A percentile compares a stretch with the other conserved stretches of the same genome.
Evolutionary conservation across 2,797 vertebrate genomes (phyloP).

Genomic region (Nannoperca australis): DNA sequence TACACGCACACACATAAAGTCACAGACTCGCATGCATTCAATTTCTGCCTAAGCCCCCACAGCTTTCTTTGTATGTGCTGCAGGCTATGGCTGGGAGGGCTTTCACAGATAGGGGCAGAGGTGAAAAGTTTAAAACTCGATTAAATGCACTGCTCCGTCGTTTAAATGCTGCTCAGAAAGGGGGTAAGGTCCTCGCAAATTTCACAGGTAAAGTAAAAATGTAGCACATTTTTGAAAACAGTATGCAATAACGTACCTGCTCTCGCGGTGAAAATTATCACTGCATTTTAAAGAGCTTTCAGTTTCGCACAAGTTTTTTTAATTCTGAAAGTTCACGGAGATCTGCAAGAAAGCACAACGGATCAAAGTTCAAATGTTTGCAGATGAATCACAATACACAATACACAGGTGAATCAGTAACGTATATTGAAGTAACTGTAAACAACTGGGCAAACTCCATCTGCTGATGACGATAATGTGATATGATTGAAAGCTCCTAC

Average conservation of each 20-base stretch:
- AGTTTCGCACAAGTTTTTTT: not conserved
- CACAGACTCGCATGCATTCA: conserved; percentile 36
- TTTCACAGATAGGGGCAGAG: conserved; percentile 30
- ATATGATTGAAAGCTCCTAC: no score
- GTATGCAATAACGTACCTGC: not conserved
- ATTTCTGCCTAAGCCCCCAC: conserved; percentile 21
- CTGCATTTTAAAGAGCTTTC: conserved; percentile 10
- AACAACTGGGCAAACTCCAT: no score
- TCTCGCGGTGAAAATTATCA: not conserved
- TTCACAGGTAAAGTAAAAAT: conserved; percentile 38
- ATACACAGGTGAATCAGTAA: no score
- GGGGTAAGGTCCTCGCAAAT: not conserved
- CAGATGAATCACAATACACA: not conserved
- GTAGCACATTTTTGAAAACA: conserved; percentile 7
- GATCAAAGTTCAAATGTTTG: conserved; percentile 21
- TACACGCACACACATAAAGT: not conserved
- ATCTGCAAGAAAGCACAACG: not conserved
- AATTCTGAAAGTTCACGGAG: conserved; percentile 9
- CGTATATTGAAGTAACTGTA: no score
- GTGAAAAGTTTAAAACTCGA: conserved; percentile 43
- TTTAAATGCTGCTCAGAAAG: conserved; percentile 56
- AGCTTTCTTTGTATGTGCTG: conserved; percentile 28
- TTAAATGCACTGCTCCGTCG: conserved; percentile 34
- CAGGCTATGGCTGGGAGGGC: conserved; percentile 32
- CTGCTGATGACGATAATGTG: no score